Conservation (phyloP, 1,140 invertebrate genomes). For the Orussus abietinus region DNA sequence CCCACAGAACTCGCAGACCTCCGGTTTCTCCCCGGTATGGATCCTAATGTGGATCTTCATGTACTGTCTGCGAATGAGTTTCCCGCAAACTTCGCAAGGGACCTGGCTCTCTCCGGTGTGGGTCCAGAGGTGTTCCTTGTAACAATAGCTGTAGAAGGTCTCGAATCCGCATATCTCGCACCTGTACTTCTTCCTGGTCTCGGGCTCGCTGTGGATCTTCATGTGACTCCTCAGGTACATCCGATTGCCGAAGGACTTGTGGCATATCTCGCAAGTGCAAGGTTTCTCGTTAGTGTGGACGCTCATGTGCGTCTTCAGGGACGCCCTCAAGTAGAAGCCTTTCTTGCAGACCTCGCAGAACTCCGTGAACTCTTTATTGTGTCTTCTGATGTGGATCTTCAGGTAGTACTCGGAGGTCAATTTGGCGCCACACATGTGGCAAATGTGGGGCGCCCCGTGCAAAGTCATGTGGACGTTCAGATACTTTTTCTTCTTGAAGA, state of each 20-base stretch:
- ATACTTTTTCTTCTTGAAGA: conserved; percentile 38
- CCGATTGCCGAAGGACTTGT: conserved; percentile 47
- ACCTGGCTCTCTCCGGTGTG: conserved; percentile 56
- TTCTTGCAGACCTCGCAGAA: conserved; percentile 68
- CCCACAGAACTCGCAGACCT: conserved; percentile 59
- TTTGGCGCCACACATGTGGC: conserved; percentile 37
- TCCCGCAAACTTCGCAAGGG: conserved; percentile 56
- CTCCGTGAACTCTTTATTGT: conserved; percentile 37
- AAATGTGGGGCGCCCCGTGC: conserved; percentile 29
- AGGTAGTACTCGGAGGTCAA: conserved; percentile 31
- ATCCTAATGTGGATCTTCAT: conserved; percentile 68
- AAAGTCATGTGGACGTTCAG: conserved; percentile 29
- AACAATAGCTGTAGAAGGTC: conserved; percentile 31
- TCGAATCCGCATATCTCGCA: conserved; percentile 34
- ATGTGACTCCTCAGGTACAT: conserved; percentile 34
- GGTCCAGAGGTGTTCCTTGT: conserved; percentile 53
- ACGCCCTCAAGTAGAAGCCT: conserved; percentile 65
- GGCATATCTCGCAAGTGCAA: conserved; percentile 49
- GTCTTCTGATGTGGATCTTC: conserved; percentile 34
- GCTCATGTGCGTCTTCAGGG: conserved; percentile 33
- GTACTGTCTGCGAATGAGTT: conserved; percentile 50
- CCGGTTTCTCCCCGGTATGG: conserved; percentile 65
- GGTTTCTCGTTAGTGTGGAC: conserved; percentile 32
- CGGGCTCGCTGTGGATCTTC: conserved; percentile 25
- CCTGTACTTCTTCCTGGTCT: conserved; percentile 25